These are phyloP conservation scores for Brotula barbata DNA, from an alignment of 2,797 vertebrate genomes.

Conservation along the genomic window DNA sequence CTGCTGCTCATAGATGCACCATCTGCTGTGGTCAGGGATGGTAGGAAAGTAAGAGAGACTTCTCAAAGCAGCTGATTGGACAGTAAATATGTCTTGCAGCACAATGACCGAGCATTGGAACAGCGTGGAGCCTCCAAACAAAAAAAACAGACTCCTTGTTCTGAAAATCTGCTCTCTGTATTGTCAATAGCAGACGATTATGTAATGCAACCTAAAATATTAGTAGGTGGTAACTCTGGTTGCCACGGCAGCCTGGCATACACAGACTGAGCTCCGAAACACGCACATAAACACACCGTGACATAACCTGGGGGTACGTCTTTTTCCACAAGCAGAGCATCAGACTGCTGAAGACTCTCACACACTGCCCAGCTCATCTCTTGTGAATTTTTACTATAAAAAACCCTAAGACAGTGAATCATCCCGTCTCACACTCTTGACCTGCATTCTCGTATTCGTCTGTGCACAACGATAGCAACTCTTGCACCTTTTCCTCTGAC, in stretches of 20 bases:
- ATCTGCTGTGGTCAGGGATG: background rate
- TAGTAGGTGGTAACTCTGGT: constrained; percentile 49
- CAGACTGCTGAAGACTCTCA: no score
- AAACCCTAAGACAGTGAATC: background rate
- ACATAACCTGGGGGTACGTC: no score
- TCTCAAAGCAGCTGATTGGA: constrained; percentile 21
- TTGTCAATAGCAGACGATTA: constrained; percentile 58
- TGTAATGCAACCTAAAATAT: constrained; percentile 58
- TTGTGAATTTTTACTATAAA: no score
- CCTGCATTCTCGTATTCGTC: background rate
- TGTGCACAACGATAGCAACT: background rate
- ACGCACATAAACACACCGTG: no score
- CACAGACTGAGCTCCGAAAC: background rate
- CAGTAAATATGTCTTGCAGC: constrained; percentile 31
- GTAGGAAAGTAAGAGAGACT: constrained; percentile 1
- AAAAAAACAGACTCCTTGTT: constrained; percentile 22
- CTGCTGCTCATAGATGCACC: background rate
- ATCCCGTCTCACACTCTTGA: background rate
- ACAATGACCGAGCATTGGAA: no score
- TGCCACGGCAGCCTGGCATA: constrained; percentile 63
- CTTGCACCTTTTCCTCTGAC: background rate
- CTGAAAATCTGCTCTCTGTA: constrained; percentile 27
- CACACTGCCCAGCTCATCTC: no score
- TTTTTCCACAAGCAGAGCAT: no score
- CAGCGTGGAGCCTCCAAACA: background rate